Evolutionary conservation across 35 echinoderm and acorn worm species (phyloP), one percentile per base, ranked within the genome.

Genomic region (Ptychodera flava): DNA sequence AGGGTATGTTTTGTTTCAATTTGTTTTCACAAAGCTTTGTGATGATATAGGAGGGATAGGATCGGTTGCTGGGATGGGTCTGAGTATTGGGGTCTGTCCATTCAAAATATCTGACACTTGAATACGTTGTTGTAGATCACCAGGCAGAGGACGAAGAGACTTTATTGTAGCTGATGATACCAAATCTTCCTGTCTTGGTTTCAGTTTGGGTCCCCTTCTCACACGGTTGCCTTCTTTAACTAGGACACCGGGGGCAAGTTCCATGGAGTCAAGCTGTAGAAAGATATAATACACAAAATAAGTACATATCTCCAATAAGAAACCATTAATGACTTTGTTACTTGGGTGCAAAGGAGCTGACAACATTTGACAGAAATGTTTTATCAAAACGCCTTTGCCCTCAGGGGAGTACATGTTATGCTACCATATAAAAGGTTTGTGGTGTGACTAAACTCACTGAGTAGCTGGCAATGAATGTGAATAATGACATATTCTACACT

Each of bases 231-330:
- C 96, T 81, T 99, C 96, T n/a, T 91, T 92, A 27, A 99, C 96
- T 28, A 93, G 81, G 2, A 99, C 96, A 6, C 96, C 96, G 0
- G 96, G 90, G 78, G 96, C 94, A 33, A 99, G 75, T 37, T 94
- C 93, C 96, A 99, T 99, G 0, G 90, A 94, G 81, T 99, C 96
- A 76, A 99, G 92, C 96, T 99, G 88, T 81, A 35, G 53, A 86
- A 79, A 75, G 32, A 33, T 85, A 90, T 30, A 81, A 79, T 64
- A 64, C 6, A 64, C 22, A 64, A 64, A 64, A 64, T 64, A n/a
- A n/a, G n/a, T n/a, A n/a, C n/a, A n/a, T n/a, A n/a, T n/a, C n/a
- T n/a, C n/a, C n/a, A n/a, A n/a, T n/a, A n/a, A n/a, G n/a, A n/a
- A n/a, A n/a, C n/a, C n/a, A n/a, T n/a, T n/a, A n/a, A n/a, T n/a